Percentiles rank a stretch among this genome's conserved stretches.
Conservation (phyloP, 2,113 vertebrate species). For the Dolichotis patagonum region DNA sequence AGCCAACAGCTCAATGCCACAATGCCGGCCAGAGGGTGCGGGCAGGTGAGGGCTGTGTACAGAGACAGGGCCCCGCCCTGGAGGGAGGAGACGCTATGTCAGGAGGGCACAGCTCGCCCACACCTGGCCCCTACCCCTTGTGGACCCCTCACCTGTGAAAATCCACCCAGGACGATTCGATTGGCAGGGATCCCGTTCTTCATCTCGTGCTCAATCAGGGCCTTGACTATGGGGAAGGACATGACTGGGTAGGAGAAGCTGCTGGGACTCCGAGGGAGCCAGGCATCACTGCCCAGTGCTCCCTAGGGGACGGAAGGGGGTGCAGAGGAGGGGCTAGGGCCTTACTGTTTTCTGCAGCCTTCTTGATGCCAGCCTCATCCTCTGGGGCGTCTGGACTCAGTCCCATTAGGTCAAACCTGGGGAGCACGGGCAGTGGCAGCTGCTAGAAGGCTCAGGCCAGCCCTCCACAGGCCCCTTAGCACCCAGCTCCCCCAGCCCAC, state of each 20-base stretch:
- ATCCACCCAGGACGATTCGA: constrained; percentile 96
- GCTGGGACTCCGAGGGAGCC: not conserved
- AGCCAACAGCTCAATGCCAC: constrained; percentile 99
- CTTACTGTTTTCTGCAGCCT: constrained; percentile 97
- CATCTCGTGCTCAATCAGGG: constrained; percentile 97
- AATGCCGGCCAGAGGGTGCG: constrained; percentile 95
- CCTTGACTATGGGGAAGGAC: constrained; percentile 90
- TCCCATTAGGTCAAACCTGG: constrained; percentile 98
- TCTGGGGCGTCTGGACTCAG: constrained; percentile 94
- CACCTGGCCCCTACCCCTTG: not conserved
- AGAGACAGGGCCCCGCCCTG: constrained; percentile 97
- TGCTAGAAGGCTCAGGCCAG: not conserved
- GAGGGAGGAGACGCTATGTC: not conserved
- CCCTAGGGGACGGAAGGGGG: not conserved
- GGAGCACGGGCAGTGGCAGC: not conserved
- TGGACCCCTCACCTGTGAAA: constrained; percentile 93
- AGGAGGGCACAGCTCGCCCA: not conserved
- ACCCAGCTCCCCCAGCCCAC: not conserved
- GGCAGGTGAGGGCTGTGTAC: constrained; percentile 97
- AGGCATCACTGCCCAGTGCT: not conserved
- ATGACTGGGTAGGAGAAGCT: not conserved
- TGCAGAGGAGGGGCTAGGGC: not conserved
- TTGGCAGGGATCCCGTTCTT: constrained; percentile 97
- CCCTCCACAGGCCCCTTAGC: not conserved
- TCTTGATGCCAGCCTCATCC: constrained; percentile 98